Evolutionary conservation across 2,797 vertebrate genomes (phyloP).

Genomic region (Lithobates sylvaticus): DNA sequence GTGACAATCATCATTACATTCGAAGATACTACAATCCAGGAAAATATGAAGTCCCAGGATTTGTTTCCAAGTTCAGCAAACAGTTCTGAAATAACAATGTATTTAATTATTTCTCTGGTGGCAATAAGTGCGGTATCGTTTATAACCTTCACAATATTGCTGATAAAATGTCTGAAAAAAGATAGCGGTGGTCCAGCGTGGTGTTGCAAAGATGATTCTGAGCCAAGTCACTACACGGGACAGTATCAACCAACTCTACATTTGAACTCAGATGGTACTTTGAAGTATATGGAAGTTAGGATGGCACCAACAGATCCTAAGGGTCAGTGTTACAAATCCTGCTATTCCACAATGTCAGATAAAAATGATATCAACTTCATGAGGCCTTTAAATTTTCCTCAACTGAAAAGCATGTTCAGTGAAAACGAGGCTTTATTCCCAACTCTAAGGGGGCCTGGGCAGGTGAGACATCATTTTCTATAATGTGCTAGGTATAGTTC

Average conservation of each 20-base stretch:
- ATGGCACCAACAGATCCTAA: conserved; percentile 86
- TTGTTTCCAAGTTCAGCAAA: conserved; percentile 76
- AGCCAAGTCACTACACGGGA: conserved; percentile 83
- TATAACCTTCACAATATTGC: conserved; percentile 85
- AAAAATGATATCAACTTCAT: conserved; percentile 86
- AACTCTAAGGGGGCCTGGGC: conserved; percentile 71
- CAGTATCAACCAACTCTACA: conserved; percentile 90
- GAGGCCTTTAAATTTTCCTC: conserved; percentile 75
- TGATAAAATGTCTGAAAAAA: conserved; percentile 83
- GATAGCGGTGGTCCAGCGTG: conserved; percentile 53
- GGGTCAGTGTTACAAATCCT: conserved; percentile 89
- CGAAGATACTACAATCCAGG: conserved; percentile 80
- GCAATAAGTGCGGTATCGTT: conserved; percentile 87
- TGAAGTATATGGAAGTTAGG: conserved; percentile 97
- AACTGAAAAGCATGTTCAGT: conserved; percentile 72
- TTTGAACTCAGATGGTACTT: conserved; percentile 93
- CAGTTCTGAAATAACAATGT: conserved; percentile 87
- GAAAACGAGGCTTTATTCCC: conserved; percentile 70
- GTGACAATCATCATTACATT: conserved; percentile 84
- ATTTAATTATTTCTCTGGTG: conserved; percentile 93
- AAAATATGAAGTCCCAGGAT: conserved; percentile 76
- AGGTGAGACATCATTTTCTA: conserved; percentile 74
- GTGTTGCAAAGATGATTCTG: conserved; percentile 72
- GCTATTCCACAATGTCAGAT: conserved; percentile 91
- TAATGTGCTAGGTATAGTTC: not conserved